phyloP scores from a whole-genome alignment of 1,140 invertebrate genomes.

The Philotrypesis tridentata region DNA sequence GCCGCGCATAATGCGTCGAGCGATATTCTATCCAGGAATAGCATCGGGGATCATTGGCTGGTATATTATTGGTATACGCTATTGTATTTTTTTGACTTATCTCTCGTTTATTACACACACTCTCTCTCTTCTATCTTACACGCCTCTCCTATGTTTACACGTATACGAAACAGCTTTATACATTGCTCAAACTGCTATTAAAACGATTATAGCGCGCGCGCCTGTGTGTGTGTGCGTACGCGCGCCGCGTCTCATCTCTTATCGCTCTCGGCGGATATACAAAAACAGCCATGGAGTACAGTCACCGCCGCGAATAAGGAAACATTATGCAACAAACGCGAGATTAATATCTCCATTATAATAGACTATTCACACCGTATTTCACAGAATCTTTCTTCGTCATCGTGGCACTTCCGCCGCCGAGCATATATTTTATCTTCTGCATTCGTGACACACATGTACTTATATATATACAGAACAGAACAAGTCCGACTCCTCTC shows the following conservation, averaged over 20 bases:
- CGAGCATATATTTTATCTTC: background rate
- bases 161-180: background rate
- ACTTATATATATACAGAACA: background rate
- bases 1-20: background rate
- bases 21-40: background rate
- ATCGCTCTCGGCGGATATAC: background rate
- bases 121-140: background rate
- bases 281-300: background rate
- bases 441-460: background rate
- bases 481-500: background rate
- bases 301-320: background rate
- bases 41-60: background rate
- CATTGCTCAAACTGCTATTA: background rate
- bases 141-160: background rate
- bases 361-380: too few species aligned
- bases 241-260: background rate
- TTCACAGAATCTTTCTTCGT: background rate
- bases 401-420: background rate
- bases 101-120: too few species aligned
- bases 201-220: too few species aligned
- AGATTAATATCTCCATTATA: background rate
- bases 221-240: too few species aligned
- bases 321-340: background rate
- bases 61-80: background rate
- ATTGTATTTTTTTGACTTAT: background rate